A percentile compares a stretch with the other conserved stretches of the same genome.
These are phyloP conservation scores for Phortica variegata DNA, from an alignment of 1,140 invertebrate genomes.

Conservation along the genomic window DNA sequence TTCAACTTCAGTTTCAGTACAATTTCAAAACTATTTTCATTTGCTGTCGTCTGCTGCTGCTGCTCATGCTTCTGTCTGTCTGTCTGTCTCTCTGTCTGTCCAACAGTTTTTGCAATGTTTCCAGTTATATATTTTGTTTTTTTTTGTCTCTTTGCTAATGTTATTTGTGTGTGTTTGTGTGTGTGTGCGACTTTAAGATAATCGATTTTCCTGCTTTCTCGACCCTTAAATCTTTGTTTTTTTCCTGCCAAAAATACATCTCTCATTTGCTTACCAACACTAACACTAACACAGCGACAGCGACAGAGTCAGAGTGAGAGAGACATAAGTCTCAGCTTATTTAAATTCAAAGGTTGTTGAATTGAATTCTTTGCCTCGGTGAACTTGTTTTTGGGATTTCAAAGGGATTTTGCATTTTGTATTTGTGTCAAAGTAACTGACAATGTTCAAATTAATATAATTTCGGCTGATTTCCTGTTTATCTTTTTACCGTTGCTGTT, in stretches of 20 bases:
- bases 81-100: too few species aligned
- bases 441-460: slow-evolving; percentile 54
- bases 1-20: too few species aligned
- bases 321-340: neutral
- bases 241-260: too few species aligned
- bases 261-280: slow-evolving; percentile 6
- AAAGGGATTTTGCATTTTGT: slow-evolving; percentile 28
- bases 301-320: too few species aligned
- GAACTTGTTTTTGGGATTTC: neutral
- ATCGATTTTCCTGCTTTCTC: slow-evolving; percentile 42
- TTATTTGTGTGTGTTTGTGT: neutral
- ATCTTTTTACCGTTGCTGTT: neutral
- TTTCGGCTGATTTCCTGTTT: slow-evolving; percentile 47
- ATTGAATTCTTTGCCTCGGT: neutral
- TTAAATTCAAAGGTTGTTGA: slow-evolving; percentile 1
- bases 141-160: too few species aligned
- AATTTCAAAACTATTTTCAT: too few species aligned
- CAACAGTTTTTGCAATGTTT: too few species aligned
- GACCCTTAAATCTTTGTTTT: too few species aligned
- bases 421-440: slow-evolving; percentile 45
- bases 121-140: too few species aligned
- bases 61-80: slow-evolving; percentile 11
- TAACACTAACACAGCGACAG: neutral
- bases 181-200: slow-evolving; percentile 35
- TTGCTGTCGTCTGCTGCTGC: neutral